A percentile compares a stretch with the other conserved stretches of the same genome.
Conservation (phyloP, 1,140 invertebrate genomes). For the Ericerus pela region DNA sequence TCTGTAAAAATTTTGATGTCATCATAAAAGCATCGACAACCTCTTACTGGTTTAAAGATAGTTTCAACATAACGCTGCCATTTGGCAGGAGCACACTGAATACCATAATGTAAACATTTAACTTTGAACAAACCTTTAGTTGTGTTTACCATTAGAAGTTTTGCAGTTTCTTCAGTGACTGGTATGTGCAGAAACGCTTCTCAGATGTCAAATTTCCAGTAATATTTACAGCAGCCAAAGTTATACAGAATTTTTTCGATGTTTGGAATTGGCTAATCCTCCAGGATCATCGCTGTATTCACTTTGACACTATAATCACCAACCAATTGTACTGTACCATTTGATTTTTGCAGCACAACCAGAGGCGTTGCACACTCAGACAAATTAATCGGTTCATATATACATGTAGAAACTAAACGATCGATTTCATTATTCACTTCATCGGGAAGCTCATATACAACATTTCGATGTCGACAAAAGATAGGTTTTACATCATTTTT, state of each 20-base stretch:
- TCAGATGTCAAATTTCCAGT: constrained; percentile 23
- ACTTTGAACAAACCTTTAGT: constrained; percentile 24
- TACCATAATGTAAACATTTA: constrained; percentile 25
- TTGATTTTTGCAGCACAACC: not conserved
- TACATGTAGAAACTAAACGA: not conserved
- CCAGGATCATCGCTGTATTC: not conserved
- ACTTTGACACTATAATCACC: constrained; percentile 1
- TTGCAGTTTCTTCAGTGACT: constrained; percentile 23
- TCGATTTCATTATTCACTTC: not conserved
- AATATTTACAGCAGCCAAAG: constrained; percentile 21
- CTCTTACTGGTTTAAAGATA: constrained; percentile 27
- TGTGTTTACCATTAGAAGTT: constrained; percentile 24
- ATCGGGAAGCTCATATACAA: not conserved
- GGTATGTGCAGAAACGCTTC: constrained; percentile 25
- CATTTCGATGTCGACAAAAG: not conserved
- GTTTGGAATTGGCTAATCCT: not conserved
- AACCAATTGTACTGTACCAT: not conserved
- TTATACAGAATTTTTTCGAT: constrained; percentile 12
- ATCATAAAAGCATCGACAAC: constrained; percentile 16
- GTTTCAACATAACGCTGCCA: constrained; percentile 28
- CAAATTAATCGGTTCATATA: not conserved
- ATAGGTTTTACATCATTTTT: not conserved
- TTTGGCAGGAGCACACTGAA: constrained; percentile 21
- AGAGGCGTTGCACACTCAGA: not conserved
- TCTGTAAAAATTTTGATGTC: constrained; percentile 16